Percentiles rank a stretch among this genome's conserved stretches.
These are phyloP conservation scores for Spilarctia lutea DNA, from an alignment of 2,888 invertebrate genomes.

Conservation along the genomic window DNA sequence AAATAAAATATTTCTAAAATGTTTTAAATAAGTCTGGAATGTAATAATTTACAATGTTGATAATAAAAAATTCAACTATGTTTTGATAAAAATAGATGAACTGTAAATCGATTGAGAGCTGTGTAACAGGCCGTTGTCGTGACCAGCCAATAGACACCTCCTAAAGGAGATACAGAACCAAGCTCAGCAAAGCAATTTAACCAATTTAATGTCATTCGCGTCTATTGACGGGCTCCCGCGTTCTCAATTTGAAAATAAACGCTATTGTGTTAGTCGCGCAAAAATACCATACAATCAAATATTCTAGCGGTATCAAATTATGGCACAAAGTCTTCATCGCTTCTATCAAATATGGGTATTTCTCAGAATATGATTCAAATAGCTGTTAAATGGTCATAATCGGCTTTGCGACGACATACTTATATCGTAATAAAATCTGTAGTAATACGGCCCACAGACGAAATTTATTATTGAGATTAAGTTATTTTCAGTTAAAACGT, in stretches of 20 bases:
- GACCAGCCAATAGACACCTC: slow-evolving; percentile 67
- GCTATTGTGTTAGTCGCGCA: slow-evolving; percentile 73
- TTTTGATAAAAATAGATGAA: slow-evolving; percentile 60
- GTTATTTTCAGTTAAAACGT: slow-evolving; percentile 55
- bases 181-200: slow-evolving; percentile 82
- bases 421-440: slow-evolving; percentile 70
- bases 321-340: slow-evolving; percentile 31
- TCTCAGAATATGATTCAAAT: slow-evolving; percentile 77
- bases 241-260: slow-evolving; percentile 83
- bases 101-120: slow-evolving; percentile 61
- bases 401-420: slow-evolving; percentile 68
- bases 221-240: slow-evolving; percentile 81
- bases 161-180: slow-evolving; percentile 75
- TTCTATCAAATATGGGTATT: slow-evolving; percentile 50
- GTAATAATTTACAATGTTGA: slow-evolving; percentile 41
- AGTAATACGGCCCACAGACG: slow-evolving; percentile 60
- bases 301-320: slow-evolving; percentile 36
- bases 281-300: slow-evolving; percentile 59
- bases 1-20: slow-evolving; percentile 34
- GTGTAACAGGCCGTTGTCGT: slow-evolving; percentile 50
- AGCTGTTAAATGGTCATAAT: slow-evolving; percentile 76
- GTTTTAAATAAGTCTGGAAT: slow-evolving; percentile 32
- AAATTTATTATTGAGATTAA: slow-evolving; percentile 51
- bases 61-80: slow-evolving; percentile 48
- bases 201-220: slow-evolving; percentile 84